A percentile compares a stretch with the other conserved stretches of the same genome.
These are phyloP conservation scores for Anagyrus pseudococci DNA, from an alignment of 2,888 invertebrate genomes.

Conservation along the genomic window DNA sequence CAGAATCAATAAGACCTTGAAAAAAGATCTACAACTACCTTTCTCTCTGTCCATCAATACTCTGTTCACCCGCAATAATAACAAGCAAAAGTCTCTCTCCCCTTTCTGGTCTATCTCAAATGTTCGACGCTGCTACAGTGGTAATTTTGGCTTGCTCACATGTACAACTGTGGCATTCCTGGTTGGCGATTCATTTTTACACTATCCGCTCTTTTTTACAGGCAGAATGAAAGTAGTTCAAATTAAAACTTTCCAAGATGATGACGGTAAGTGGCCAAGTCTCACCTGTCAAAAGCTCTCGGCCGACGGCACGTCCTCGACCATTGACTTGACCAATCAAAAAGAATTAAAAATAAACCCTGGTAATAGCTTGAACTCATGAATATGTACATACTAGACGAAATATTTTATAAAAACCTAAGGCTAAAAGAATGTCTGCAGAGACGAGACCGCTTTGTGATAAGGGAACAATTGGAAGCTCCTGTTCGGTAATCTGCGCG, in stretches of 20 bases:
- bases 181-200: too few species aligned
- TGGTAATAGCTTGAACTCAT: background rate
- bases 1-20: slow-evolving; percentile 16
- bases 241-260: slow-evolving; percentile 34
- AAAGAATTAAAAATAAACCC: background rate
- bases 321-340: slow-evolving; percentile 5
- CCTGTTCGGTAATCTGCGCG: slow-evolving; percentile 40
- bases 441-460: slow-evolving; percentile 31
- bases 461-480: slow-evolving; percentile 38
- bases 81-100: too few species aligned
- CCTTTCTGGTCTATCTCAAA: slow-evolving; percentile 45
- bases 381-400: background rate
- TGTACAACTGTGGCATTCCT: background rate
- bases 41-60: slow-evolving; percentile 38
- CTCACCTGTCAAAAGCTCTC: slow-evolving; percentile 47
- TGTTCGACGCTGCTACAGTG: slow-evolving; percentile 35
- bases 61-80: background rate
- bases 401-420: background rate
- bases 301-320: slow-evolving; percentile 7
- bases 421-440: background rate
- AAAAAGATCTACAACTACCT: background rate
- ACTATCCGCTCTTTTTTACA: too few species aligned
- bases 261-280: slow-evolving; percentile 37
- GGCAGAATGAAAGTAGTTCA: slow-evolving; percentile 33
- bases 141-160: background rate